A percentile compares a stretch with the other conserved stretches of the same genome.
phyloP scores from a whole-genome alignment of 1,140 invertebrate species.

The Linepithema humile region DNA sequence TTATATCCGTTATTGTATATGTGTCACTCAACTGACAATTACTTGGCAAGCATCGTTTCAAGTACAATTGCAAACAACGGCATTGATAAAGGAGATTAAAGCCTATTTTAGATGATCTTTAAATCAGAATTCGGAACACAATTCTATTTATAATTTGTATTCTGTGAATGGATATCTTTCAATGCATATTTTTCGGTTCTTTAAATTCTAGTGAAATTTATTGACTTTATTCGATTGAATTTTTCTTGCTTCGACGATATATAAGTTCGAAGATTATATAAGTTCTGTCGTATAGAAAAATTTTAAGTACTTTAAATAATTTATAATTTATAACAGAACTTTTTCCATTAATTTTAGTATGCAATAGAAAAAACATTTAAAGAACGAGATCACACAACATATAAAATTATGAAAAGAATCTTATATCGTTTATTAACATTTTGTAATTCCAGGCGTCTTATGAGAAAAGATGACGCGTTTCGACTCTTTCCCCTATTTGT shows the following conservation, averaged over 20 bases:
- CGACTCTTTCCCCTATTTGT: background rate
- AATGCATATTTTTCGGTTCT: too few species aligned
- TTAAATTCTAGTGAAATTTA: too few species aligned
- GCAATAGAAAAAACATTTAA: background rate
- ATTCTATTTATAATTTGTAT: conserved; percentile 31
- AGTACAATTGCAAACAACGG: conserved; percentile 51
- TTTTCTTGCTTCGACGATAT: too few species aligned
- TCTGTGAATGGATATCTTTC: too few species aligned
- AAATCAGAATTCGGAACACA: conserved; percentile 4
- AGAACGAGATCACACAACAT: background rate
- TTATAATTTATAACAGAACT: too few species aligned
- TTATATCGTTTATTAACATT: background rate
- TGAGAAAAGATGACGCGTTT: background rate
- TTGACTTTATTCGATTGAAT: too few species aligned
- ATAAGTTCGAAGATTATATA: too few species aligned
- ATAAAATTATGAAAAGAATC: background rate
- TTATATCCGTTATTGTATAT: conserved; percentile 30
- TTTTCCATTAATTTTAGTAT: too few species aligned
- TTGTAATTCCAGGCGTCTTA: background rate
- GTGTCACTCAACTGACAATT: conserved; percentile 20
- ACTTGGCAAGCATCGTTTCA: conserved; percentile 33
- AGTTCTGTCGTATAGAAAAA: too few species aligned
- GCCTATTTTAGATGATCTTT: conserved; percentile 17
- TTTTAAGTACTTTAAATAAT: too few species aligned
- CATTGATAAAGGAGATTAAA: conserved; percentile 32